Evolutionary conservation across 2,797 vertebrate species (phyloP), one percentile per base, ranked within the genome.

Genomic region (Gephyroberyx darwinii): DNA sequence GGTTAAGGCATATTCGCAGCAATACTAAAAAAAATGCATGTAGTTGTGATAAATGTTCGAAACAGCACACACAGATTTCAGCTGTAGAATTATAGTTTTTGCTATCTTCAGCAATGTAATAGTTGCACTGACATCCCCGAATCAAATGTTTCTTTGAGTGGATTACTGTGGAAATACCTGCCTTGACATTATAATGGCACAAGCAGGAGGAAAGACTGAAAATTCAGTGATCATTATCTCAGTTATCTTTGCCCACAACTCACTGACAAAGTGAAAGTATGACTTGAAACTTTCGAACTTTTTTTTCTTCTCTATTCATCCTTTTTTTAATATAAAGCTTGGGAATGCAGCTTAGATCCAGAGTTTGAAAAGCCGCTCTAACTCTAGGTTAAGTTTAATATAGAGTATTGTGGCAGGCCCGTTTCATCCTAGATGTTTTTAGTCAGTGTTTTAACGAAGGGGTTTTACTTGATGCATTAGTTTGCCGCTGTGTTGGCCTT

Each of bases 221-320:
- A 45, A 17, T 74, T 57, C 59, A 61, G 50, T 48, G 74, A 79
- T 82, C 68, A 71, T 82, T 83, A 85, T 77, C 67, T 75, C 43
- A 2, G 62, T 14, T 43, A 14, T 43, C 41, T 43, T 43, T 43
- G 41, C 37, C 65, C 19, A 45, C 71, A 65, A 45, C 69, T 77
- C 55, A 77, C 52, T 57, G 67, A 31, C 31, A 63, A 63, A 69
- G 57, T 48, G 14, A 67, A 30, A 22, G 26, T 47, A 39, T 19
- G 33, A 61, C 59, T 70, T 9, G 5, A 57, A 77, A 74, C 65
- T 74, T 71, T 60, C 31, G 10, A 61, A 3, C 41, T 43, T 19
- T 19, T 12, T 31, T 48, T 26, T 26, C 26, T 26, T 26, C 26
- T 65, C 63, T 6, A 1, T 53, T 72, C 65, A 57, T 71, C n/a